Base-by-base conservation (phyloP, 2,113 vertebrate genomes). In the Morone saxatilis region DNA sequence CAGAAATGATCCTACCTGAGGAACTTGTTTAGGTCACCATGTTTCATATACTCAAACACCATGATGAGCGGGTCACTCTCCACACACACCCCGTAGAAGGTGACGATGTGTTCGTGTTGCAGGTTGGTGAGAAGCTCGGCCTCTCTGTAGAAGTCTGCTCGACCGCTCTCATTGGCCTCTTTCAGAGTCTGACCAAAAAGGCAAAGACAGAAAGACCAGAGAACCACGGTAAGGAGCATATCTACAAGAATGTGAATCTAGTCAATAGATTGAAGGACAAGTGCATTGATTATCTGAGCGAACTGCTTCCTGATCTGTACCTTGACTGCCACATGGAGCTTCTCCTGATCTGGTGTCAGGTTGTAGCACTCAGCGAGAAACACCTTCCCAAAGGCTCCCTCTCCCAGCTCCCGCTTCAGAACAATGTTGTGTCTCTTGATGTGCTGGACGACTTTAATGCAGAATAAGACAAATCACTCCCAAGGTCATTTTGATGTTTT, bases 11-110 rank as follows among this genome's bases (percentile, higher is more conserved):
- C 78, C 3, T 94, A 98, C 98, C 98, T 99, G 91, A 99, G 98
- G 88, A 99, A 99, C 94, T 99, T 99, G 95, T 99, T 99, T 69
- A 99, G 97, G 93, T 99, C 98, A 40, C 98, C 98, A 0, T 99
- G 97, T 87, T 98, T 99, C 98, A 99, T 99, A 80, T 99, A 99
- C 86, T 99, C 98, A 63, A 99, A 99, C 86, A 99, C 98, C 98
- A 99, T 99, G 92, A 99, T 99, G 91, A 99, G 97, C 0, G 98
- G 98, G 93, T 99, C 98, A 0, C 98, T 98, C 83, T 99, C 98
- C 1, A 99, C 97, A 9, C 98, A 99, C 79, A 99, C 98, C 0
- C 98, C 98, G 0, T 99, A 99, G 94, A 99, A 99, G 79, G 96
- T 99, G 91, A 99, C 98, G 0, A 99, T 99, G 90, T 99, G 98